A percentile compares a stretch with the other conserved stretches of the same genome.
Evolutionary conservation across 2,888 invertebrate genomes (phyloP).

Genomic region (Acanthopleura granulata): DNA sequence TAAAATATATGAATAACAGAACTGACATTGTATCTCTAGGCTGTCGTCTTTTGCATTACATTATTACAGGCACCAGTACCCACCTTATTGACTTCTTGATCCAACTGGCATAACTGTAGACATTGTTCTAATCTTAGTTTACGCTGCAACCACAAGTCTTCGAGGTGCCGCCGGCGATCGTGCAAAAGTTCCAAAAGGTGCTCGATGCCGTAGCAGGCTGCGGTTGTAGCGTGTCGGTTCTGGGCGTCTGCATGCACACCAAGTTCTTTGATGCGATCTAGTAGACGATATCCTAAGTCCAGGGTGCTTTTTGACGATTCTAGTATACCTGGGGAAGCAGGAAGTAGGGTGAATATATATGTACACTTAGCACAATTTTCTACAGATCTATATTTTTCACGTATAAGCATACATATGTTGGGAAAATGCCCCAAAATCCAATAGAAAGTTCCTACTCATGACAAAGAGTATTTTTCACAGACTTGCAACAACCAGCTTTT

Average conservation of each 20-base stretch:
- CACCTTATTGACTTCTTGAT: constrained; percentile 77
- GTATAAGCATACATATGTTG: too few relatives aligned
- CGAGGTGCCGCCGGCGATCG: constrained; percentile 80
- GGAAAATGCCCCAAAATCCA: too few relatives aligned
- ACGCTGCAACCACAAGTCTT: constrained; percentile 76
- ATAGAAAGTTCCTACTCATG: too few relatives aligned
- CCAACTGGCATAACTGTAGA: constrained; percentile 80
- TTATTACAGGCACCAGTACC: neutral
- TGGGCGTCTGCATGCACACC: constrained; percentile 80
- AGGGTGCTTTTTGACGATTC: constrained; percentile 85
- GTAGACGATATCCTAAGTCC: constrained; percentile 82
- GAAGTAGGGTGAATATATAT: neutral
- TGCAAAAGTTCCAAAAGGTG: constrained; percentile 75
- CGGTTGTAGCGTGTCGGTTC: constrained; percentile 70
- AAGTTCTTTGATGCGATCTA: constrained; percentile 82
- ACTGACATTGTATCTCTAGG: too few relatives aligned
- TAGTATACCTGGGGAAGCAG: constrained; percentile 74
- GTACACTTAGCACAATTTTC: too few relatives aligned
- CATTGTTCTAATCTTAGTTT: constrained; percentile 85
- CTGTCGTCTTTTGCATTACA: too few relatives aligned
- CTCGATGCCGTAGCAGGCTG: constrained; percentile 72
- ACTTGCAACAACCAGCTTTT: too few relatives aligned
- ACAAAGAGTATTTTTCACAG: too few relatives aligned
- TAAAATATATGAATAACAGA: too few relatives aligned
- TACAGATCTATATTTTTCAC: too few relatives aligned